Evolutionary conservation across 2,888 invertebrate genomes (phyloP).

Genomic region (Pomacea canaliculata): DNA sequence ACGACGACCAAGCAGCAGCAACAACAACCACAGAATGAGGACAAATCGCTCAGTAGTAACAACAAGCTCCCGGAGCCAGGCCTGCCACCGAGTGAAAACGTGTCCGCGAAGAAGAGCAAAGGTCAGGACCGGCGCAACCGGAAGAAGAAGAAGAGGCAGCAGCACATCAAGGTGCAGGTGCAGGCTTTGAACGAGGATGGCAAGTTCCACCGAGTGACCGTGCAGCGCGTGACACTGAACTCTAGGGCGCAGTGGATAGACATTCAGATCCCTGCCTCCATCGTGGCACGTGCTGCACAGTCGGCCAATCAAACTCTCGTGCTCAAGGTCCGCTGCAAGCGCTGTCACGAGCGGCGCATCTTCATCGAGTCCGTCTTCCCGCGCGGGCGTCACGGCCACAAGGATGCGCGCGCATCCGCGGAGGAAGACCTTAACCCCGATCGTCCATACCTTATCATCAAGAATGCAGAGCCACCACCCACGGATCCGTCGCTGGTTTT

Average conservation of each 20-base stretch:
- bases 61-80: neutral
- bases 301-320: slow-evolving; percentile 15
- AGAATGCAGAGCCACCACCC: neutral
- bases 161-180: slow-evolving; percentile 9
- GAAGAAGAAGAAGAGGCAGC: neutral
- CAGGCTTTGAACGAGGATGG: slow-evolving; percentile 14
- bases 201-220: slow-evolving; percentile 19
- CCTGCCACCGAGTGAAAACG: no score
- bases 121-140: no score
- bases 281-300: slow-evolving; percentile 14
- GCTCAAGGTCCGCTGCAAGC: slow-evolving; percentile 18
- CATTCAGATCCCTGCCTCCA: slow-evolving; percentile 13
- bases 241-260: slow-evolving; percentile 12
- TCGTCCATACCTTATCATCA: slow-evolving; percentile 22
- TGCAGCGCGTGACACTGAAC: slow-evolving; percentile 12
- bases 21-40: neutral
- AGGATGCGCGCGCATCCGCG: neutral
- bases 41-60: neutral
- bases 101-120: no score
- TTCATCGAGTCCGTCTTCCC: slow-evolving; percentile 15
- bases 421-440: slow-evolving; percentile 11
- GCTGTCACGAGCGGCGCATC: slow-evolving; percentile 5
- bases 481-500: neutral
- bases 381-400: neutral
- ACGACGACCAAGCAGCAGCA: neutral